Evolutionary conservation across 30 jellyfish, hydroid and myxozoan species (phyloP), one percentile per base, ranked within the genome.

Genomic region (Turritopsis rubra): DNA sequence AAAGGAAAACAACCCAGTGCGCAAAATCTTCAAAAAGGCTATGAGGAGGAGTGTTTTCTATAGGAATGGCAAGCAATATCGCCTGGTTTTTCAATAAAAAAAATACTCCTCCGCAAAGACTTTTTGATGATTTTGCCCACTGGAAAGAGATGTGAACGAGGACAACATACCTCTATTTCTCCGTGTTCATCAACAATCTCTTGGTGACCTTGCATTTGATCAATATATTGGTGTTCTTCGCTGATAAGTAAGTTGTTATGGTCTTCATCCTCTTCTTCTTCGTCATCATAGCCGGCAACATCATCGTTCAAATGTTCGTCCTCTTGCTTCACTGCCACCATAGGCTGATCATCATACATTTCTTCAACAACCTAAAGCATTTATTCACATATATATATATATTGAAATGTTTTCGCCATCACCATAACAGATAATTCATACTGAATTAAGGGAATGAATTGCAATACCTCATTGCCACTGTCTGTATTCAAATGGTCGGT

Each of bases 191-290:
- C 73, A 18, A 26, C 85, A 68, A 82, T 31, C 18, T 52, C 87
- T 0, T 82, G 72, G 70, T 82, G 88, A 21, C 52, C 80, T 78
- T 66, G 85, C 85, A 29, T 21, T 74, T 74, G 65, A 27, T 82
- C 83, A 18, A 82, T 82, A 29, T 82, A 82, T 18, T 82, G 88
- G 30, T 82, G 88, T 71, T 82, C 88, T 24, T 82, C 88, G 66
- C 28, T 82, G 66, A 82, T 82, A 29, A 82, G 27, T 29, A 82
- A 0, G 28, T 52, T 71, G 24, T 52, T 71, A 82, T 82, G 77
- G 54, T 41, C 75, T n/a, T 66, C 85, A 16, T 82, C 88, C 21
- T 82, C 88, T 18, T 68, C 88, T 27, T 68, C 75, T 30, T 82
- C 88, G 18, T 28, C 79, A 78, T 31, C 81, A 18, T 29, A n/a